A percentile compares a stretch with the other conserved stretches of the same genome.
Conservation (phyloP, 2,113 vertebrate species). For the Pseudonaja textilis region DNA sequence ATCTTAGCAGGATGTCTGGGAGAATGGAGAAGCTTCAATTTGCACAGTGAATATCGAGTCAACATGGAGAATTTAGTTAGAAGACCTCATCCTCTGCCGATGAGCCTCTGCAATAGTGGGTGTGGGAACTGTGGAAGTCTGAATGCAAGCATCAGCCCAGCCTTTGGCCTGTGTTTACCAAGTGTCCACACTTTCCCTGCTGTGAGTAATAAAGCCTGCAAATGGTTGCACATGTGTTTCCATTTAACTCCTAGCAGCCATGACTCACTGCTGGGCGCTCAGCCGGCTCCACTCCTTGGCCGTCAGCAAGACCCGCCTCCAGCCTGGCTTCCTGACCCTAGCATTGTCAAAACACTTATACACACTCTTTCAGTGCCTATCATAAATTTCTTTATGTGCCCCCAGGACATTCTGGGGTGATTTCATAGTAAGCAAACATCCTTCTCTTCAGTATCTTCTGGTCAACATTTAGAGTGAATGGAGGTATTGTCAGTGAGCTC, state of each 20-base stretch:
- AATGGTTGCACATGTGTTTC: slow-evolving; percentile 62
- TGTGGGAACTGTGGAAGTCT: background rate
- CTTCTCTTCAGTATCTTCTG: background rate
- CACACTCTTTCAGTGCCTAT: background rate
- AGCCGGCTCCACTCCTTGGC: background rate
- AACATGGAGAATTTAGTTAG: background rate
- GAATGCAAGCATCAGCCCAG: background rate
- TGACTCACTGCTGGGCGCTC: slow-evolving; percentile 59
- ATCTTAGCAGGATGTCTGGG: background rate
- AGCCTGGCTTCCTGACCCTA: background rate
- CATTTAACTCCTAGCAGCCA: slow-evolving; percentile 47
- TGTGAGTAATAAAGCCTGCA: background rate
- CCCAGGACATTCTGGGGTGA: background rate
- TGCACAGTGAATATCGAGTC: background rate
- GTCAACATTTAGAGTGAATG: background rate
- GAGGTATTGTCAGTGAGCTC: background rate
- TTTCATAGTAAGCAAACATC: background rate
- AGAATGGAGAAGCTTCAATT: background rate
- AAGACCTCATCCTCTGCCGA: background rate
- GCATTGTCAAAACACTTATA: slow-evolving; percentile 9
- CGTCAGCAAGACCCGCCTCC: slow-evolving; percentile 22
- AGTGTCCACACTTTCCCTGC: slow-evolving; percentile 20
- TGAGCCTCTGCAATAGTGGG: background rate
- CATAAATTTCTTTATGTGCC: background rate
- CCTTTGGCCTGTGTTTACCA: slow-evolving; percentile 23